phyloP scores from a whole-genome alignment of 2,797 vertebrate species.

The Sciaenops ocellatus region DNA sequence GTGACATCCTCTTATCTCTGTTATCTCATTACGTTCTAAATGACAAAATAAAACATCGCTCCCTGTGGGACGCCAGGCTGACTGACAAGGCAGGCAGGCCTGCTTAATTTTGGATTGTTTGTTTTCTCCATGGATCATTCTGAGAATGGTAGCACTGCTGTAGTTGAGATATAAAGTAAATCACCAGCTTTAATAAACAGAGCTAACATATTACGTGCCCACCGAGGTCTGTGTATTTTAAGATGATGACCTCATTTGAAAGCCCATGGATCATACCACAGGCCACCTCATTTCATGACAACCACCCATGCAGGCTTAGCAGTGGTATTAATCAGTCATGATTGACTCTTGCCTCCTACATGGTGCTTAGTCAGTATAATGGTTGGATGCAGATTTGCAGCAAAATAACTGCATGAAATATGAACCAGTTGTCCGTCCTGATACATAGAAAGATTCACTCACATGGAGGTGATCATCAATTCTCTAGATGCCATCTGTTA shows the following conservation, averaged over 20 bases:
- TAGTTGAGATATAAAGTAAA: conserved; percentile 27
- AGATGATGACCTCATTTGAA: conserved; percentile 66
- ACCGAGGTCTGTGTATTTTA: conserved; percentile 54
- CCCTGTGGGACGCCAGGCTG: conserved; percentile 53
- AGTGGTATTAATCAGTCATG: conserved; percentile 64
- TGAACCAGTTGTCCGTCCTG: conserved; percentile 28
- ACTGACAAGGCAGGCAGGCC: conserved; percentile 42
- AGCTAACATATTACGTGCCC: conserved; percentile 30
- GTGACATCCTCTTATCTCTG: conserved; percentile 59
- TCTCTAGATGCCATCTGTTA: conserved; percentile 61
- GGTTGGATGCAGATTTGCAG: conserved; percentile 42
- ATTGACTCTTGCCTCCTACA: conserved; percentile 69
- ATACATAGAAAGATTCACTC: conserved; percentile 22
- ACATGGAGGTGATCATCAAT: conserved; percentile 54
- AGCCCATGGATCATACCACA: conserved; percentile 45
- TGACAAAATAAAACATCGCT: conserved; percentile 68
- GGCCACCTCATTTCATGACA: conserved; percentile 57
- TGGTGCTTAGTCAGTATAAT: conserved; percentile 53
- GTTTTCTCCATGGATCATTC: conserved; percentile 20
- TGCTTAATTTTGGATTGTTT: conserved; percentile 5
- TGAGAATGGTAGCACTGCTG: conserved; percentile 24
- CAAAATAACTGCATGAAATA: conserved; percentile 24
- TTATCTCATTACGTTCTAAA: conserved; percentile 66
- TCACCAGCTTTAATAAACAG: conserved; percentile 58
- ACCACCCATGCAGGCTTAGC: conserved; percentile 58